These are phyloP conservation scores for Botia almorhae DNA, from an alignment of 2,797 vertebrate genomes.

Conservation along the genomic window DNA sequence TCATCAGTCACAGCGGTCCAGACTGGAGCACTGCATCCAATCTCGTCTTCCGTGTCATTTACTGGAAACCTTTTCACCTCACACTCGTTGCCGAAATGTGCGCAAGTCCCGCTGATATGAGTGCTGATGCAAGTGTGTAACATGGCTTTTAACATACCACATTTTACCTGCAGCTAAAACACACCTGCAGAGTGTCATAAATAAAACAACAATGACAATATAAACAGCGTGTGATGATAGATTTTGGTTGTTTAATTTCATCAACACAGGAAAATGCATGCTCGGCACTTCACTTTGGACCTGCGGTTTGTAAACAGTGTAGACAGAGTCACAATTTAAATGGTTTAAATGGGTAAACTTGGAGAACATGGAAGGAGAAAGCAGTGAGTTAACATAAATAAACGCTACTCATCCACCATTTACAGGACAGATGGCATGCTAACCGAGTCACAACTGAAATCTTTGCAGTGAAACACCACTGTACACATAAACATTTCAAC, in stretches of 20 bases:
- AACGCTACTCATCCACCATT: too few relatives aligned
- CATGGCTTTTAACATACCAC: background rate
- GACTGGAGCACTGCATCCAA: background rate
- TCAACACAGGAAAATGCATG: slow-evolving; percentile 42
- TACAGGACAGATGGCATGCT: too few relatives aligned
- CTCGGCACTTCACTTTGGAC: slow-evolving; percentile 33
- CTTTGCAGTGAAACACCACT: too few relatives aligned
- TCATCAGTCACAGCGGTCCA: background rate
- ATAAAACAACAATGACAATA: background rate
- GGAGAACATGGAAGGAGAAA: too few relatives aligned
- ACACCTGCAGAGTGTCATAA: background rate
- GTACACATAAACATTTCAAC: too few relatives aligned
- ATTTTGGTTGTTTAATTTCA: slow-evolving; percentile 24
- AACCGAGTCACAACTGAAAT: too few relatives aligned
- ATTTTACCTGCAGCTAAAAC: background rate
- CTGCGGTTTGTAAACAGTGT: slow-evolving; percentile 29
- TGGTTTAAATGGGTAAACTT: too few relatives aligned
- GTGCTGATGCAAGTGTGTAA: background rate
- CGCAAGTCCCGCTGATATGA: background rate
- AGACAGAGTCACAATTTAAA: background rate
- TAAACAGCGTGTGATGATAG: too few relatives aligned
- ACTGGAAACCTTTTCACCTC: background rate
- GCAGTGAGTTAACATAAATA: too few relatives aligned
- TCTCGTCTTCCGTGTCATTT: background rate
- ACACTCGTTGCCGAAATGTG: background rate